Percentiles rank a stretch among this genome's conserved stretches.
phyloP scores from a whole-genome alignment of 2,113 vertebrate species.

The Indri indri region DNA sequence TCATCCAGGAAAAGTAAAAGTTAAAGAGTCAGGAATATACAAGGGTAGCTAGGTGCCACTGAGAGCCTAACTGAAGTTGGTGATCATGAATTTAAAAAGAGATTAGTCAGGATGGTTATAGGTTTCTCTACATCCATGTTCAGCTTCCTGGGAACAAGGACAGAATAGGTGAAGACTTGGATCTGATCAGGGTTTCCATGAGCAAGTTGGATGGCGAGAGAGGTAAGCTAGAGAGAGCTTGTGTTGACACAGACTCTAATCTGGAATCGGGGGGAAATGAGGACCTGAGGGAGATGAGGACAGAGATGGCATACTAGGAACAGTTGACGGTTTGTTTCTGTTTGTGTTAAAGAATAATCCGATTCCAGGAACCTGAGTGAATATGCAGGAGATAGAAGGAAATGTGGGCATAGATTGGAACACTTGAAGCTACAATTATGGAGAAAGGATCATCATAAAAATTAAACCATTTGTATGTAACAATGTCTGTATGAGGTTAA shows the following conservation, averaged over 20 bases:
- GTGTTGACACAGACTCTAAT: neutral
- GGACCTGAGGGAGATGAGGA: neutral
- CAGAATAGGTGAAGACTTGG: neutral
- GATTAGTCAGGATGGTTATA: fast-evolving
- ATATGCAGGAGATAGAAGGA: neutral
- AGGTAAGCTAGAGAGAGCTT: too few relatives aligned
- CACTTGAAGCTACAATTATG: neutral
- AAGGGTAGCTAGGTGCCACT: fast-evolving
- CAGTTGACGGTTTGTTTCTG: neutral
- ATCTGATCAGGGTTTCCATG: neutral
- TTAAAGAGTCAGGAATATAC: neutral
- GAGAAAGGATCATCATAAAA: neutral
- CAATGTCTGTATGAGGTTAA: too few relatives aligned
- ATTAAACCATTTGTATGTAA: neutral
- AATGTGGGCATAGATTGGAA: neutral
- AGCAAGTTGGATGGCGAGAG: neutral
- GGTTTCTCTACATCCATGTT: neutral
- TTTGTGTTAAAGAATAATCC: too few relatives aligned
- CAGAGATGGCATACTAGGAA: too few relatives aligned
- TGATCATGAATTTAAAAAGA: neutral
- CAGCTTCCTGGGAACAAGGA: neutral
- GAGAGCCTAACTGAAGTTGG: too few relatives aligned
- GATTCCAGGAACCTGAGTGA: neutral
- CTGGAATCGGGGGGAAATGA: neutral
- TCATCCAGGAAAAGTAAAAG: neutral